Base-by-base conservation (phyloP, 1,140 invertebrate genomes). In the Drosophila murphyi region DNA sequence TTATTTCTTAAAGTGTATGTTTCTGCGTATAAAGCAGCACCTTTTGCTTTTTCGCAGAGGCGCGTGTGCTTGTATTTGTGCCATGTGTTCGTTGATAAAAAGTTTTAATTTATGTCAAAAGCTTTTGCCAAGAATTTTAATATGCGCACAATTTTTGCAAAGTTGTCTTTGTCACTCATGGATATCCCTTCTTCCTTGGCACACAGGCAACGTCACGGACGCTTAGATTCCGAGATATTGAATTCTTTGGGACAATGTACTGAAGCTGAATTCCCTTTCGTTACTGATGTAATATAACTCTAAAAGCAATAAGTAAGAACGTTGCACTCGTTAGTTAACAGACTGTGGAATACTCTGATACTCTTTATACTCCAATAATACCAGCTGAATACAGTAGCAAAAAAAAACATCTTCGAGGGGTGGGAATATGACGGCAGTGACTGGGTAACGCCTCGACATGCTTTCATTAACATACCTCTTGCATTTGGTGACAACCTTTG, bases 101-200 rank as follows among this genome's bases (percentile, higher is more conserved):
- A 88, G 80, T 91, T 91, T 91, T 91, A 91, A 91, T 91, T 91
- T 91, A 91, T 91, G 89, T 89, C 89, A 91, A 91, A 91, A 91
- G 89, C 89, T 91, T 82, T 89, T 83, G 67, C 74, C 71, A 91
- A 91, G 83, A 91, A 91, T 91, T 91, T 91, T 91, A 91, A 91
- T 91, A 91, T 91, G 85, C 89, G 81, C 78, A 81, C 68, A 88
- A 89, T 89, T 88, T 89, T 89, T 89, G 73, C 80, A 76, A 89
- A 89, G 63, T 89, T 88, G 67, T 68, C 76, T 65, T 39, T 80
- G 63, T 69, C 74, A 73, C 54, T 74, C 65, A 74, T 69, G 57
- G 72, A 67, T 67, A 62, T 59, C 63, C 55, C 32, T 60, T 54
- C 50, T 45, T 39, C 7, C 10, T 54, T 45, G 31, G 20, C 12